Evolutionary conservation across 1,140 invertebrate species (phyloP).

Genomic region (Meloidogyne exigua): DNA sequence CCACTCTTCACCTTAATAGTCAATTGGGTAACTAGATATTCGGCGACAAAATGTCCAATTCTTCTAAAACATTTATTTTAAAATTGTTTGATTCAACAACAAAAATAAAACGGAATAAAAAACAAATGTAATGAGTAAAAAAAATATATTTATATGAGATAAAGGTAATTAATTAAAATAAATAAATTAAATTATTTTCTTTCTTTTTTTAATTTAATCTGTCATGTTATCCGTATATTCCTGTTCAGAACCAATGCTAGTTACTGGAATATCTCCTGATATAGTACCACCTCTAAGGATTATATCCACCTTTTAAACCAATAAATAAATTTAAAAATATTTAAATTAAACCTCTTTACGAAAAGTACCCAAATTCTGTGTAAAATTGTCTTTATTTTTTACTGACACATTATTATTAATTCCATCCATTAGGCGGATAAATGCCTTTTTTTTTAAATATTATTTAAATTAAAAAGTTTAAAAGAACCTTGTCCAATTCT

Average conservation of each 20-base stretch:
- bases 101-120: no score
- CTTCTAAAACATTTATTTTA: no score
- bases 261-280: constrained; percentile 4
- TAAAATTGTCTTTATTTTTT: constrained; percentile 43
- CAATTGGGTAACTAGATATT: no score
- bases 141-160: not conserved
- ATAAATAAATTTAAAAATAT: not conserved
- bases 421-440: constrained; percentile 33
- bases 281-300: constrained; percentile 24
- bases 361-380: constrained; percentile 41
- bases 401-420: constrained; percentile 36
- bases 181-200: no score
- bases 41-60: no score
- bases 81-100: no score
- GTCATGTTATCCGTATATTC: constrained; percentile 35
- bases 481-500: constrained; percentile 19
- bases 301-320: constrained; percentile 20
- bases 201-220: constrained; percentile 15
- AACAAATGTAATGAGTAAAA: no score
- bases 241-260: constrained; percentile 8
- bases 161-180: not conserved
- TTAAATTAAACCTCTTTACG: constrained; percentile 33
- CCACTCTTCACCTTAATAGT: no score
- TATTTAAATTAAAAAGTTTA: no score
- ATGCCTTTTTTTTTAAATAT: constrained; percentile 29